Conservation (phyloP, 2,113 vertebrate species). For the Gorsachius goisagi region DNA sequence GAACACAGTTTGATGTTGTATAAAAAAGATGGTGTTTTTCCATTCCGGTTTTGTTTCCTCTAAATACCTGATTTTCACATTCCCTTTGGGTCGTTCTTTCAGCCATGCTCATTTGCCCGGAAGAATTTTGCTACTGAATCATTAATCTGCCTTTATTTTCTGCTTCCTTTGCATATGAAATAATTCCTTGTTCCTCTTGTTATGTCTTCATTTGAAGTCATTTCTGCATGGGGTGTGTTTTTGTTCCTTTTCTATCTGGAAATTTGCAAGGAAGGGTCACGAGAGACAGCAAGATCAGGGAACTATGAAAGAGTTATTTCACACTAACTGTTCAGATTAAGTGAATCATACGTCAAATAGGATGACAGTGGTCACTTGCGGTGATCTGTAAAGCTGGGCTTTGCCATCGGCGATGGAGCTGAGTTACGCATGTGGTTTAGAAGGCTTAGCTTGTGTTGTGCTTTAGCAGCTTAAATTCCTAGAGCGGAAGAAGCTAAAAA, state of each 20-base stretch:
- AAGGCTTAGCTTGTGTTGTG: not conserved
- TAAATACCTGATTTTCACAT: not conserved
- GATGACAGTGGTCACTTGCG: not conserved
- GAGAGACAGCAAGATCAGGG: not conserved
- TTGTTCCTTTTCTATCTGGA: not conserved
- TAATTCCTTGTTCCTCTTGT: not conserved
- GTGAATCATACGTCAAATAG: not conserved
- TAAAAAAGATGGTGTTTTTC: not conserved
- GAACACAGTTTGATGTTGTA: not conserved
- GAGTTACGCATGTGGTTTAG: not conserved
- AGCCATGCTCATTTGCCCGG: not conserved
- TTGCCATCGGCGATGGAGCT: not conserved
- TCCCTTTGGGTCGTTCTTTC: not conserved
- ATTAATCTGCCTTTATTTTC: slow-evolving; percentile 5
- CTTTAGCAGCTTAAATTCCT: slow-evolving; percentile 38
- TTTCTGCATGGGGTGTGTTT: not conserved
- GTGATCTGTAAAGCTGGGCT: not conserved
- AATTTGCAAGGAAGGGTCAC: not conserved
- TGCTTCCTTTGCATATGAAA: slow-evolving; percentile 2
- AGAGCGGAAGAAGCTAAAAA: slow-evolving; percentile 14
- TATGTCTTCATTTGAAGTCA: not conserved
- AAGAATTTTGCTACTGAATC: slow-evolving; percentile 19
- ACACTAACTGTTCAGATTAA: not conserved
- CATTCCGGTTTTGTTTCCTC: not conserved
- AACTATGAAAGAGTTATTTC: not conserved